phyloP scores from a whole-genome alignment of 2,797 vertebrate genomes.

The Lithobates sylvaticus region DNA sequence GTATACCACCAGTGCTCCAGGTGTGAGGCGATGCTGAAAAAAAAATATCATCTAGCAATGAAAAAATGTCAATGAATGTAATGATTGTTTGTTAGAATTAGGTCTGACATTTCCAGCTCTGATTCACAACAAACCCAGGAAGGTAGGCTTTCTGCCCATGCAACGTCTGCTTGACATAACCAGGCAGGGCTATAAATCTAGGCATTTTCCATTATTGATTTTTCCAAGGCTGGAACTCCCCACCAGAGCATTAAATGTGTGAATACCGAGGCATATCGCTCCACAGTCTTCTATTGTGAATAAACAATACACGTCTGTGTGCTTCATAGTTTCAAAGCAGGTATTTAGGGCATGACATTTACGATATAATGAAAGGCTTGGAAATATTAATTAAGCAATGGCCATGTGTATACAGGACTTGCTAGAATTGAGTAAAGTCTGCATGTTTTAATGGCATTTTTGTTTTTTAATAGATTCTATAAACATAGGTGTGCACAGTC shows the following conservation, averaged over 20 bases:
- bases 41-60: not conserved
- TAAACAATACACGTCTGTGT: slow-evolving; percentile 33
- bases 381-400: slow-evolving; percentile 4
- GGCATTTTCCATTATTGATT: slow-evolving; percentile 32
- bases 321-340: not conserved
- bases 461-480: no score
- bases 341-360: slow-evolving; percentile 14
- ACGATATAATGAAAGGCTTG: slow-evolving; percentile 24
- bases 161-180: slow-evolving; percentile 28
- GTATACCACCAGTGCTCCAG: no score
- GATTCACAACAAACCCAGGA: slow-evolving; percentile 3
- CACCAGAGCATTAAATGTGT: not conserved
- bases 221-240: slow-evolving; percentile 24
- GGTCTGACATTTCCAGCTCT: slow-evolving; percentile 59
- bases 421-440: not conserved
- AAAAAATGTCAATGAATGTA: slow-evolving; percentile 1
- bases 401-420: not conserved
- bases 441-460: no score
- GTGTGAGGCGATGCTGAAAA: not conserved
- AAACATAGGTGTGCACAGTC: no score
- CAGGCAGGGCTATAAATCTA: slow-evolving; percentile 31
- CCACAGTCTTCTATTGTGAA: slow-evolving; percentile 8
- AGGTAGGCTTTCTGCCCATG: slow-evolving; percentile 21
- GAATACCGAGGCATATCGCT: slow-evolving; percentile 1
- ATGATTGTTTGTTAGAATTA: slow-evolving; percentile 67